Evolutionary conservation across 2,113 vertebrate species (phyloP), one percentile per base, ranked within the genome.

Genomic region (Phoxinus phoxinus): DNA sequence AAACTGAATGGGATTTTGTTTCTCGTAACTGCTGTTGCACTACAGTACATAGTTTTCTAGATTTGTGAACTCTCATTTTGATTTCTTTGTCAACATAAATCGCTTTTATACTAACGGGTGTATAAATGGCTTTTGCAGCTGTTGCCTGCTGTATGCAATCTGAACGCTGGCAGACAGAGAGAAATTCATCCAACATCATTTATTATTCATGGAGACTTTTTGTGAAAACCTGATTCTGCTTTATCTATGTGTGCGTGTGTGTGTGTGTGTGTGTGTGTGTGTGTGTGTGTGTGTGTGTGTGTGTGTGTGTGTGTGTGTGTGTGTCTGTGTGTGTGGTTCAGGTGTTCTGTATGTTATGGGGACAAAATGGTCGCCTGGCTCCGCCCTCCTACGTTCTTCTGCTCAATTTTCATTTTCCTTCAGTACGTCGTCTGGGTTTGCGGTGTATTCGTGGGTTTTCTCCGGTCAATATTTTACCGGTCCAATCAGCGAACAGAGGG

Each of bases 191-290:
- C 58, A 13, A 11, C 67, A 69, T 25, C 21, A 80, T 87, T 87
- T 65, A 87, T 81, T 80, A 84, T 84, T 84, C 61, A 84, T 84
- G 41, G 32, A 80, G 23, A 41, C 17, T 15, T 51, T 83, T 73
- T 59, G 37, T 80, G 53, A 83, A 86, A 83, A 51, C 79, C 61
- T 75, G 83, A 84, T 67, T 78, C 44, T 78, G 58, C 72, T 75
- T n/a, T 71, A 7, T 83, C 61, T 81, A 0, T 8, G 3, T 84
- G 59, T 51, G 59, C n/a, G 25, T 51, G 44, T 48, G 27, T 83
- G 46, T 71, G 79, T 48, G 79, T 65, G 58, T 44, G 58, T n/a
- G 76, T 59, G 30, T 35, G 56, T 23, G n/a, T 35, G 13, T 51
- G 59, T 65, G 15, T 81, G 23, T 81, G 77, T 58, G 53, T 61